phyloP scores from a whole-genome alignment of 2,113 vertebrate genomes.

The Pongo pygmaeus region DNA sequence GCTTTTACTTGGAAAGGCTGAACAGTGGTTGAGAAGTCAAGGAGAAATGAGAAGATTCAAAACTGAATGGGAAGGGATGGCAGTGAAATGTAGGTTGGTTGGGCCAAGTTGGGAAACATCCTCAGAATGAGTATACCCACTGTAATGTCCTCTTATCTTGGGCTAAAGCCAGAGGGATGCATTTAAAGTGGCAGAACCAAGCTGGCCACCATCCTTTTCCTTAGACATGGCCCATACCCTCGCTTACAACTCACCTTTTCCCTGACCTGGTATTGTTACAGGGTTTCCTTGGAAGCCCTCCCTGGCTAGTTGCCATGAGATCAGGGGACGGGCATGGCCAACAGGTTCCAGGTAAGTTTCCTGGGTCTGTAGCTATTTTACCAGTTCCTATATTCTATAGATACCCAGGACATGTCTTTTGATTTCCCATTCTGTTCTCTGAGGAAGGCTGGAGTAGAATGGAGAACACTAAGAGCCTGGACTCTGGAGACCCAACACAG shows the following conservation, averaged over 20 bases:
- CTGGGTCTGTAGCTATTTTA: not conserved
- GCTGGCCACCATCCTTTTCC: not conserved
- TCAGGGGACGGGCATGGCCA: not conserved
- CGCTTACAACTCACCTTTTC: not conserved
- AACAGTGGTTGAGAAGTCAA: not conserved
- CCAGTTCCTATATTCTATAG: not conserved
- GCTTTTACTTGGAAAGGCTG: constrained; percentile 44
- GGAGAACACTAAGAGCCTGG: not conserved
- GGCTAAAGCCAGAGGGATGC: not conserved
- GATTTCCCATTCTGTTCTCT: not conserved
- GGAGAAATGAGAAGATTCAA: not conserved
- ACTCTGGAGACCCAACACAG: not conserved
- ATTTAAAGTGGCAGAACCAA: not conserved
- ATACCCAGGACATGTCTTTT: not conserved
- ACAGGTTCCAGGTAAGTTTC: not conserved
- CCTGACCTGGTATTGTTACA: not conserved
- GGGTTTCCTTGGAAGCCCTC: not conserved
- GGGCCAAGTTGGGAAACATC: not conserved
- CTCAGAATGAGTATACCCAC: not conserved
- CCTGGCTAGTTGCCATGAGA: not conserved
- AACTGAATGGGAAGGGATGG: not conserved
- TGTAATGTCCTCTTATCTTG: not conserved
- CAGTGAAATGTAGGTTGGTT: not conserved
- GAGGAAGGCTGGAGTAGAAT: not conserved
- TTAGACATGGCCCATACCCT: not conserved